phyloP scores from a whole-genome alignment of 2,888 invertebrate genomes.

The Mythimna lalbum region DNA sequence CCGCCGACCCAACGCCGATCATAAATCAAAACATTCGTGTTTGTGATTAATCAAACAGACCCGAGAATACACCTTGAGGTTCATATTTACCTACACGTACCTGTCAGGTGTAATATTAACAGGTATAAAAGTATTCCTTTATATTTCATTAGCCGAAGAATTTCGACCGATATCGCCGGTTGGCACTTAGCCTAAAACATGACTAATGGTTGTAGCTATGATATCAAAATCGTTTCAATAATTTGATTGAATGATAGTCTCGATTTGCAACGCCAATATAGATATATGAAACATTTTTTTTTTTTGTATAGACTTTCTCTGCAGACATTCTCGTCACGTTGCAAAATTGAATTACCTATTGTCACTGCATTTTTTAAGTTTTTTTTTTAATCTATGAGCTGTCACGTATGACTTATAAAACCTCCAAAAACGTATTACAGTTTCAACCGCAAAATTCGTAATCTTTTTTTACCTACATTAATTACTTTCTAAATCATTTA shows the following conservation, averaged over 20 bases:
- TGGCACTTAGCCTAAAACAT: conserved; percentile 55
- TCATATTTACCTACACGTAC: conserved; percentile 67
- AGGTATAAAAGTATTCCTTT: conserved; percentile 62
- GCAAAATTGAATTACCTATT: conserved; percentile 22
- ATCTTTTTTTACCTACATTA: conserved; percentile 60
- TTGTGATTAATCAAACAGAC: conserved; percentile 86
- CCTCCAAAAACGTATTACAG: conserved; percentile 42
- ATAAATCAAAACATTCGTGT: conserved; percentile 88
- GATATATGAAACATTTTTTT: conserved; percentile 6
- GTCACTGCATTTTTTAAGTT: neutral
- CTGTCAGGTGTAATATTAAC: conserved; percentile 65
- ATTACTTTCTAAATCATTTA: conserved; percentile 75
- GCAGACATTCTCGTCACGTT: conserved; percentile 10
- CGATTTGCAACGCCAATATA: conserved; percentile 37
- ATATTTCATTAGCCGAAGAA: conserved; percentile 63
- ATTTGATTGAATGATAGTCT: conserved; percentile 53
- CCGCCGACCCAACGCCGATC: conserved; percentile 67
- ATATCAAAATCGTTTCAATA: conserved; percentile 49
- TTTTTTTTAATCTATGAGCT: conserved; percentile 24
- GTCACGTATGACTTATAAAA: conserved; percentile 31
- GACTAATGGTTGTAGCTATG: conserved; percentile 48
- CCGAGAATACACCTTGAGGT: conserved; percentile 70
- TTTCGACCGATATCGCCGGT: conserved; percentile 54
- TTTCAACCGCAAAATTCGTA: conserved; percentile 56
- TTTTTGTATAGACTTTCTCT: conserved; percentile 29